These are phyloP conservation scores for Coluber constrictor DNA, from an alignment of 2,797 vertebrate species.

Conservation along the genomic window DNA sequence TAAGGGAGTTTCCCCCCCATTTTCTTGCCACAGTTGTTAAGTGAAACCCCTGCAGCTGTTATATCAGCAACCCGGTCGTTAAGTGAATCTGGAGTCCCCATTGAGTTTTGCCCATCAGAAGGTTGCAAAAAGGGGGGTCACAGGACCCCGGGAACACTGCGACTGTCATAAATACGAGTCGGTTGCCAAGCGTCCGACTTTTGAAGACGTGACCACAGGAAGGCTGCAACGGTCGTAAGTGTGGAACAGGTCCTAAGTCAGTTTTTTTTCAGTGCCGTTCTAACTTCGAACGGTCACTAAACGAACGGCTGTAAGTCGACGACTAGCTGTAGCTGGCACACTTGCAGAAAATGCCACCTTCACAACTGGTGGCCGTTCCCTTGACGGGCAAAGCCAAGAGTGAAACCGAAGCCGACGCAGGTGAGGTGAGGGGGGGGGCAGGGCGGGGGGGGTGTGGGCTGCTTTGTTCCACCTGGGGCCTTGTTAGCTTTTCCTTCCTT, in stretches of 20 bases:
- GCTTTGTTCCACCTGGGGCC: background rate
- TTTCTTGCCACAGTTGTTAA: background rate
- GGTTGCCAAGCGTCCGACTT: rapidly evolving
- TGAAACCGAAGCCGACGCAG: rapidly evolving
- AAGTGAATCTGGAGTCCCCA: background rate
- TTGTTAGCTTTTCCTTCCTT: background rate
- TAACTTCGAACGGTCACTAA: background rate
- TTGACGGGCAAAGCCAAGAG: rapidly evolving
- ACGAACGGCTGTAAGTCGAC: rapidly evolving
- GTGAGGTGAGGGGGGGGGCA: background rate
- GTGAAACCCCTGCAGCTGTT: background rate
- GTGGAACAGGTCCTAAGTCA: background rate
- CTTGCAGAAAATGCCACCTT: background rate
- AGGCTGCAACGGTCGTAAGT: background rate
- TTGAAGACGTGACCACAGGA: too few relatives aligned
- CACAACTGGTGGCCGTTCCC: rapidly evolving
- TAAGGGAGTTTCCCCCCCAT: background rate
- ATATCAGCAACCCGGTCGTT: background rate
- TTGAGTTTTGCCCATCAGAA: background rate
- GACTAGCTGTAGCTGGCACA: background rate
- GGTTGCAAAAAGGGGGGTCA: background rate
- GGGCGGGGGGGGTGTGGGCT: background rate
- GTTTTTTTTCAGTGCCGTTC: too few relatives aligned
- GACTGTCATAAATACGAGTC: background rate
- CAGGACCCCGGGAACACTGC: rapidly evolving